Percentiles rank a stretch among this genome's conserved stretches.
These are phyloP conservation scores for Sebastes trivittatus DNA, from an alignment of 2,797 vertebrate species.

Conservation along the genomic window DNA sequence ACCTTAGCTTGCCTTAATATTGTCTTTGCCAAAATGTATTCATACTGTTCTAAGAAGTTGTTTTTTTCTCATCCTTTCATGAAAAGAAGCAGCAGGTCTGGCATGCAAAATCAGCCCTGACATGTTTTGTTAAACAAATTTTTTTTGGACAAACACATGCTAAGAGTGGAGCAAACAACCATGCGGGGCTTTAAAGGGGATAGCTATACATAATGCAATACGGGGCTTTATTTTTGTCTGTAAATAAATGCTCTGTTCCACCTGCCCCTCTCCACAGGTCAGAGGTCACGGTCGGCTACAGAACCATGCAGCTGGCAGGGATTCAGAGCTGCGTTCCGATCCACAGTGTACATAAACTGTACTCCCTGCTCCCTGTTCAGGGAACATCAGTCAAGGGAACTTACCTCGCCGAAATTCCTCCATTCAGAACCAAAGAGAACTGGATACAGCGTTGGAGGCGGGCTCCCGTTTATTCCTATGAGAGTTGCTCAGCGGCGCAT, in stretches of 20 bases:
- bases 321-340: background rate
- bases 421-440: too few species aligned
- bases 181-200: background rate
- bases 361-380: too few species aligned
- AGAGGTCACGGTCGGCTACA: background rate
- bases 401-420: too few species aligned
- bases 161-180: background rate
- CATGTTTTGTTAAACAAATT: conserved; percentile 59
- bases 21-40: background rate
- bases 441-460: too few species aligned
- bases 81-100: background rate
- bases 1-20: background rate
- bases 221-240: background rate
- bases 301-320: background rate
- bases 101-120: conserved; percentile 33
- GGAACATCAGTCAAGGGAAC: too few species aligned
- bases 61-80: background rate
- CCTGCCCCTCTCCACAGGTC: conserved; percentile 7
- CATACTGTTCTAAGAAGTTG: fast-evolving
- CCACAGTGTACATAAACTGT: too few species aligned
- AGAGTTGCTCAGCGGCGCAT: too few species aligned
- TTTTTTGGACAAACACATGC: background rate
- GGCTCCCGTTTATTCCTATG: too few species aligned
- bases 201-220: background rate
- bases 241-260: background rate